Percentiles rank a stretch among this genome's conserved stretches.
phyloP scores from a whole-genome alignment of 2,888 invertebrate species.

The Strigamia transsilvanica region DNA sequence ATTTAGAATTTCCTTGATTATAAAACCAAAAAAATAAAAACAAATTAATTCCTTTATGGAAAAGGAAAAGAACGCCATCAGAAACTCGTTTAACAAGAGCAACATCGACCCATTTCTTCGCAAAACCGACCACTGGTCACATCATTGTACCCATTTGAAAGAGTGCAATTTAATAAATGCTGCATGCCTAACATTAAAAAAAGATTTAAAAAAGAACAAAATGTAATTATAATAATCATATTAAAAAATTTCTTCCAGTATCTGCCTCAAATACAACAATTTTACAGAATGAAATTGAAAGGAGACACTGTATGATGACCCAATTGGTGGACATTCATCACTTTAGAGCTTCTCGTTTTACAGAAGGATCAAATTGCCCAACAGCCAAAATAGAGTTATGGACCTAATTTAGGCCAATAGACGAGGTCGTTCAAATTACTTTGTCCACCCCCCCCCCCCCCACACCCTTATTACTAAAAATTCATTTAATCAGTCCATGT shows the following conservation, averaged over 20 bases:
- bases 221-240: too few relatives aligned
- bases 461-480: not conserved
- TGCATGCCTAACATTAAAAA: not conserved
- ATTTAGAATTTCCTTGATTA: not conserved
- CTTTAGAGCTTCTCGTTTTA: slow-evolving; percentile 7
- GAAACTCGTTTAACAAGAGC: not conserved
- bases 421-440: not conserved
- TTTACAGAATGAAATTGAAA: not conserved
- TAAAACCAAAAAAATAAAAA: not conserved
- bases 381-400: slow-evolving; percentile 13
- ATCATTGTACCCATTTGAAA: not conserved
- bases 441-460: not conserved
- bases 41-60: too few relatives aligned
- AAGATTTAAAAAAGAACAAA: too few relatives aligned
- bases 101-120: not conserved
- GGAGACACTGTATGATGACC: slow-evolving; percentile 1
- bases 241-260: too few relatives aligned
- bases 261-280: too few relatives aligned
- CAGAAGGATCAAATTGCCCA: slow-evolving; percentile 7
- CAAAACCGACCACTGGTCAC: not conserved
- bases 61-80: not conserved
- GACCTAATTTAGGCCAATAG: slow-evolving; percentile 23
- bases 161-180: not conserved
- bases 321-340: not conserved
- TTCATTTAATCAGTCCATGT: slow-evolving; percentile 16